Base-by-base conservation (phyloP, 2,888 invertebrate genomes). In the Aplocera efformata region DNA sequence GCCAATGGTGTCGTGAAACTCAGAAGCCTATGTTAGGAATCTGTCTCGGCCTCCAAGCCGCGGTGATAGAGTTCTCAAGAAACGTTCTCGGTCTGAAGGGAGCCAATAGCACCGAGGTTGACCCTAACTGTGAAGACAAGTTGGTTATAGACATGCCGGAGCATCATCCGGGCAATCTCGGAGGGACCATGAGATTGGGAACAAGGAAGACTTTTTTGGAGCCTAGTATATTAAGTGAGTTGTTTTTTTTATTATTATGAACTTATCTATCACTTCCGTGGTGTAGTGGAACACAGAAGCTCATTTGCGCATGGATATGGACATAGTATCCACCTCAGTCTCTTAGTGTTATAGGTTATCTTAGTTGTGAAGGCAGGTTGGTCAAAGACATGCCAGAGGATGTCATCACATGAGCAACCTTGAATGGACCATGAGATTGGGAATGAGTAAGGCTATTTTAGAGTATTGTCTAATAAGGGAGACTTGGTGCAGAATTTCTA, bases 131-230 rank as follows among this genome's bases (percentile, higher is more conserved):
- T 7, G 83, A 85, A 22, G 84, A 94, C 76, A 95, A 96, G 20
- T 89, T 98, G 24, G 96, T 99, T 3, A 95, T 99, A 48, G 98
- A 99, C 62, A 99, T 99, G 99, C 98, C 99, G 0, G 99, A 99
- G 80, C 98, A 99, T 77, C 96, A 97, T 72, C 92, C 94, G 0
- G 98, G 96, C 0, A 91, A 94, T 56, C 92, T 97, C 90, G 99
- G 99, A 1, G 99, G 98, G 6, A 99, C 99, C 0, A 99, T 99
- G 99, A 89, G 99, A 43, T 88, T 99, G 30, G 99, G 99, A n/a
- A 95, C 94, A 69, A 91, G 98, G 60, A 92, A 91, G 43, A 99
- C 99, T 0, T 82, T 93, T 25, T 95, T 99, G 70, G 91, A 92
- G 44, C 78, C 89, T 1, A 89, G 90, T 58, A 75, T 91, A 50